Conservation (phyloP, 2,888 invertebrate genomes). For the Orthosia gracilis region DNA sequence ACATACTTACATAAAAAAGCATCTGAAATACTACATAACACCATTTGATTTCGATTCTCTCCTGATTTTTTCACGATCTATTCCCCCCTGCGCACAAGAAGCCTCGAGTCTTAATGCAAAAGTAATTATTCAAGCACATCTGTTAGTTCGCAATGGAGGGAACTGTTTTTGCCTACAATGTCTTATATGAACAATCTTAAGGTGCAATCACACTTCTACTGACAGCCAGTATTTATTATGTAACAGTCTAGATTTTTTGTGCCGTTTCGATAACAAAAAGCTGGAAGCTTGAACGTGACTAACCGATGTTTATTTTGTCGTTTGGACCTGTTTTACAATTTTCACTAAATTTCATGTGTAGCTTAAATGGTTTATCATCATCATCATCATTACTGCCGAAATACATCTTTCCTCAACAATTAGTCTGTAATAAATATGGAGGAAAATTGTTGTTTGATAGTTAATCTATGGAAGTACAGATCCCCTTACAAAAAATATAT, state of each 20-base stretch:
- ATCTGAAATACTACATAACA: not conserved
- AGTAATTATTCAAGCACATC: constrained; percentile 83
- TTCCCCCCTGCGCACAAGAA: constrained; percentile 46
- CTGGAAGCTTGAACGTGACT: too few relatives aligned
- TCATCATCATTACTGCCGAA: too few relatives aligned
- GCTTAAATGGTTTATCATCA: too few relatives aligned
- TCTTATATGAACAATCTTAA: constrained; percentile 41
- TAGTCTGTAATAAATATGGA: too few relatives aligned
- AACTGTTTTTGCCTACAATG: constrained; percentile 66
- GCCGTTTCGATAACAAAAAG: not conserved
- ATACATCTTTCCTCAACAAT: too few relatives aligned
- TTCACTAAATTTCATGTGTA: too few relatives aligned
- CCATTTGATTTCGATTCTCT: constrained; percentile 18
- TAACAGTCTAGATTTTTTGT: not conserved
- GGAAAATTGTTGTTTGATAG: too few relatives aligned
- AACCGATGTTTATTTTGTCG: too few relatives aligned
- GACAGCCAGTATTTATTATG: not conserved
- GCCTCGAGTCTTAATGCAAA: constrained; percentile 55
- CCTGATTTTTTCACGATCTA: constrained; percentile 51
- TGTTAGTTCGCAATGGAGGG: constrained; percentile 81
- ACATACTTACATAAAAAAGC: too few relatives aligned
- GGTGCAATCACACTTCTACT: constrained; percentile 15
- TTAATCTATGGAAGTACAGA: too few relatives aligned
- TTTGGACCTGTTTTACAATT: too few relatives aligned
- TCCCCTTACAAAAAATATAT: too few relatives aligned